Evolutionary conservation across 2,797 vertebrate species (phyloP), one percentile per base, ranked within the genome.

Genomic region (Pipistrellus kuhlii): DNA sequence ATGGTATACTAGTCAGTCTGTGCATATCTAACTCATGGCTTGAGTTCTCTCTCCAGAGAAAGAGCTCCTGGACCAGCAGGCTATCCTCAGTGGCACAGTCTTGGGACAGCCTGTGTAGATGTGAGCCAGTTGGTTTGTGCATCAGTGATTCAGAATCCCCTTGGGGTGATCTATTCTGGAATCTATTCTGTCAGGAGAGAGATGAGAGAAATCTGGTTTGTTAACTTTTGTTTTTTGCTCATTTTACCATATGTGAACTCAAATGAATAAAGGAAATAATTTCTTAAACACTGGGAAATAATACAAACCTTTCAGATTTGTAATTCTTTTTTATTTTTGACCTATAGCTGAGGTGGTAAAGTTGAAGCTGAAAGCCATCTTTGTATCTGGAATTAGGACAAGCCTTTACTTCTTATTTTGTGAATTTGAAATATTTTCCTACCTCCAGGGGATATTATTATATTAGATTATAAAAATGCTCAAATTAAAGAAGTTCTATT

Each of bases 381-480:
- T 21, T 71, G 6, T n/a, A 1, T n/a, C 55, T 53, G 35, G 5
- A 64, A n/a, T 30, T 38, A 8, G 38, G 41, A 78, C 83, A 72
- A 53, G n/a, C 0, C 21, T 76, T 81, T 92, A 30, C 23, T 11
- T 87, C 35, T 64, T 3, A 20, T 38, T 32, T 21, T 83, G 4
- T 69, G 59, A 82, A 57, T 72, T 72, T 77, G 76, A 57, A 92
- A 38, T 83, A 87, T 53, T 89, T 69, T 83, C 23, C 41, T 84
- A 30, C 14, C 41, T 88, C 23, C 51, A 35, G 10, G 51, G 41
- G 15, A 84, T 90, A 68, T 84, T 90, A 55, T 68, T 87, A 78
- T 11, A 38, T 27, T 44, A 41, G 27, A 38, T 66, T 77, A 77
- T 68, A 90, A 90, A 89, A 44, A 12, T 23, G 2, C 6, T 51